Evolutionary conservation across 1,140 invertebrate genomes (phyloP), one percentile per base, ranked within the genome.

Genomic region (Drosophila elegans): DNA sequence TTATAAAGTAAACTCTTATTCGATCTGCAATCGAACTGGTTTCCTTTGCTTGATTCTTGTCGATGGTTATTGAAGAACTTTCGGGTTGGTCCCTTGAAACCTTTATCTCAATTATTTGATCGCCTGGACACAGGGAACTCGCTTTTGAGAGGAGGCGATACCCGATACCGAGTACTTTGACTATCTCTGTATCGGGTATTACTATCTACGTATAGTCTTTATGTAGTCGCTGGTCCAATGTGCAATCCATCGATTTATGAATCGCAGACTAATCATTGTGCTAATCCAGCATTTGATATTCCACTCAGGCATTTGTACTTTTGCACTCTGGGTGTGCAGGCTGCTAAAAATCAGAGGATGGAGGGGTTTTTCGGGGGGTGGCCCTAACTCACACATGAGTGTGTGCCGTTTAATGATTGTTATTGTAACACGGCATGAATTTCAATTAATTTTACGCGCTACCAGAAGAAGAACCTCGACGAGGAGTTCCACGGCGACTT

Each of bases 231-330:
- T 52, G 55, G 38, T 64, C 51, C 52, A 62, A 53, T 42, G 67
- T 73, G 41, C 67, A 56, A 62, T 41, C 56, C 41, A 67, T 69
- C 77, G 67, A 74, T 88, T 89, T 78, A 83, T 89, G 83, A 84
- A 84, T 88, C 84, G 79, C 48, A 51, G 79, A 38, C 72, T 83
- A 86, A 88, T 82, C 82, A 86, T 59, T 13, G 52, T 13, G 41
- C 41, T 75, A 75, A 75, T 72, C 74, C 67, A 71, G 36, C 54
- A 64, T 73, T 91, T 90, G 60, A 52, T 89, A 91, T 91, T 91
- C 90, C 83, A 64, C 48, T 61, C 90, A 91, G 86, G 80, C 71
- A 89, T 91, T 91, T 91, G 90, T 91, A 91, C 90, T 91, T 91
- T 91, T 91, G 90, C 90, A 91, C 90, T 91, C 81, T 90, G 71